Evolutionary conservation across 2,888 invertebrate genomes (phyloP).

Genomic region (Leptothorax acervorum): DNA sequence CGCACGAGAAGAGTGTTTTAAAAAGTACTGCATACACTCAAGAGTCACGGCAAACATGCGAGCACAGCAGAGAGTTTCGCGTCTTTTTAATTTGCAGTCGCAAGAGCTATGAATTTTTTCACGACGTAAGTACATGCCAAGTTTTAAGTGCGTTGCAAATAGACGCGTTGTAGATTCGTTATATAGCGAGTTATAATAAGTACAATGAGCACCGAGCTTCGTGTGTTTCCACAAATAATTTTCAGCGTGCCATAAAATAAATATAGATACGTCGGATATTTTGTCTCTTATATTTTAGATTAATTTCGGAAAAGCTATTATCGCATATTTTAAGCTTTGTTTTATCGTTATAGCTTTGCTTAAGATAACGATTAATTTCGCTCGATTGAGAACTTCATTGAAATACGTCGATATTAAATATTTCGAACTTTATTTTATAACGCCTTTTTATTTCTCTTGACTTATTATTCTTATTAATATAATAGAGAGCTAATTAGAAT

Average conservation of each 20-base stretch:
- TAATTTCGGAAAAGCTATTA: neutral
- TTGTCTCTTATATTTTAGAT: neutral
- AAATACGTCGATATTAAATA: neutral
- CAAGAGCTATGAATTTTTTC: constrained; percentile 32
- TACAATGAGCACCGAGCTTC: neutral
- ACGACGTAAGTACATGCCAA: constrained; percentile 9
- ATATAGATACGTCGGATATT: neutral
- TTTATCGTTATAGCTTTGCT: neutral
- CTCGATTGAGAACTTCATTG: neutral
- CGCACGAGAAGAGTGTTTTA: neutral
- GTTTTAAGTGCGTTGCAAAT: constrained; percentile 11
- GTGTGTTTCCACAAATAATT: neutral
- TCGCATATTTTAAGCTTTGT: neutral
- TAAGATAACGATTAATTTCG: neutral
- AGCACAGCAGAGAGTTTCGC: neutral
- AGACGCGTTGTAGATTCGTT: neutral
- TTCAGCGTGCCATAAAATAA: neutral
- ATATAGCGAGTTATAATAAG: neutral
- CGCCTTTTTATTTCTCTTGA: neutral
- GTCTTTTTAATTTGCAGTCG: constrained; percentile 21
- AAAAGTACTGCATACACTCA: neutral
- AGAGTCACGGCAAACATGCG: neutral
- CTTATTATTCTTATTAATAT: neutral
- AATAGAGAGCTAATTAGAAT: neutral
- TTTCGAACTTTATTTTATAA: neutral